Percentiles rank a stretch among this genome's conserved stretches.
Evolutionary conservation across 2,797 vertebrate species (phyloP).

Genomic region (Enteromius afrohamiltoni): DNA sequence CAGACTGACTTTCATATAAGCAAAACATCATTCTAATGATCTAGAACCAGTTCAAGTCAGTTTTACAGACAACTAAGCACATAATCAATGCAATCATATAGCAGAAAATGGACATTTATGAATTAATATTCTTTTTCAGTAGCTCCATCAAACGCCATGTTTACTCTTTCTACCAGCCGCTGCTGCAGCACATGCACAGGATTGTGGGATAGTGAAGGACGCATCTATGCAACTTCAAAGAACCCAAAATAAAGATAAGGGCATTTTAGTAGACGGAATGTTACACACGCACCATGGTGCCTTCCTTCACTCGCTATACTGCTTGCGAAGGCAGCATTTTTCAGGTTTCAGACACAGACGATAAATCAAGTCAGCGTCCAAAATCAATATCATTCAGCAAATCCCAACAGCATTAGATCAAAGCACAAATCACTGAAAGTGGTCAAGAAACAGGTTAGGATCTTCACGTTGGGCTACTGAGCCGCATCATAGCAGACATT

Average conservation of each 20-base stretch:
- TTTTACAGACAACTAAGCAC: not conserved
- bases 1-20: not conserved
- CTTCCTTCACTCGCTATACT: not conserved
- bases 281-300: not conserved
- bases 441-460: slow-evolving; percentile 2
- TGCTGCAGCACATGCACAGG: not conserved
- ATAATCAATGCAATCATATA: not conserved
- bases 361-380: slow-evolving; percentile 31
- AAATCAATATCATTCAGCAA: slow-evolving; percentile 38
- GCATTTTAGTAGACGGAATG: not conserved
- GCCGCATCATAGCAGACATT: not conserved
- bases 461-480: not conserved
- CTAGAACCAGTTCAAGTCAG: not conserved
- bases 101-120: not conserved
- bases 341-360: slow-evolving; percentile 3
- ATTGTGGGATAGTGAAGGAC: slow-evolving; percentile 1
- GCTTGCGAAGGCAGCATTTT: not conserved
- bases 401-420: slow-evolving; percentile 33
- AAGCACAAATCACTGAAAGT: slow-evolving; percentile 21
- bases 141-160: not conserved
- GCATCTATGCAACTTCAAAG: not conserved
- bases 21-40: not conserved
- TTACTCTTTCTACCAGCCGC: not conserved
- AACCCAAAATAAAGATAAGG: not conserved
- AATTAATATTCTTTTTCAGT: not conserved